Evolutionary conservation across 2,888 invertebrate species (phyloP), one percentile per base, ranked within the genome.

Genomic region (Tenthredo notha): DNA sequence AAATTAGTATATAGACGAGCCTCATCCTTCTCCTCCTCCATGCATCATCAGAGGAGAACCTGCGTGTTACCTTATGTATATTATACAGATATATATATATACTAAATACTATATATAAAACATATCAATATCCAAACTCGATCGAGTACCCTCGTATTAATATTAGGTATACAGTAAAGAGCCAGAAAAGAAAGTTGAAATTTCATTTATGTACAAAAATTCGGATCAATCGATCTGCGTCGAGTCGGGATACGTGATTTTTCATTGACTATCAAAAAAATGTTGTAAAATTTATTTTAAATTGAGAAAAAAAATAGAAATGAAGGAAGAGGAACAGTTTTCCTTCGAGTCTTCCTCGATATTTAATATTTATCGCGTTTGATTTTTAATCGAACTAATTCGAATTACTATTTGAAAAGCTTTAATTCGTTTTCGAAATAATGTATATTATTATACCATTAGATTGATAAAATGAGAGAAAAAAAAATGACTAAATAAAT

Each of bases 1-100:
- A 83, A 67, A 83, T 83, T 83, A 83, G 83, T 83, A 80, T 80
- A 90, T 92, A 90, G 91, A 91, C 91, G 91, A 92, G 91, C 90
- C 90, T 88, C 88, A 86, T 87, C 88, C 85, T 86, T 88, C 88
- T 80, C 80, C 80, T 80, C 80, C 80, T 80, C 80, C 80, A 80
- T 88, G 88, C 86, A 88, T 87, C 88, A 85, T 87, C 84, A 85
- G 87, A 87, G 85, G 85, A 86, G 87, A 84, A 85, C 87, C 86
- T 86, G 70, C 87, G 85, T 85, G 87, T 84, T 84, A 84, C 84
- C 84, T 65, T 85, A 82, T 84, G 82, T 83, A 61, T 80, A 80
- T 80, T 61, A 61, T 84, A 74, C 29, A 72, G n/a, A 29, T 72
- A 72, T 72, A 18, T 72, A 70, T 37, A 37, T 37, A 37, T 21